phyloP scores from a whole-genome alignment of 2,113 vertebrate genomes.

The Eubucco bourcierii region DNA sequence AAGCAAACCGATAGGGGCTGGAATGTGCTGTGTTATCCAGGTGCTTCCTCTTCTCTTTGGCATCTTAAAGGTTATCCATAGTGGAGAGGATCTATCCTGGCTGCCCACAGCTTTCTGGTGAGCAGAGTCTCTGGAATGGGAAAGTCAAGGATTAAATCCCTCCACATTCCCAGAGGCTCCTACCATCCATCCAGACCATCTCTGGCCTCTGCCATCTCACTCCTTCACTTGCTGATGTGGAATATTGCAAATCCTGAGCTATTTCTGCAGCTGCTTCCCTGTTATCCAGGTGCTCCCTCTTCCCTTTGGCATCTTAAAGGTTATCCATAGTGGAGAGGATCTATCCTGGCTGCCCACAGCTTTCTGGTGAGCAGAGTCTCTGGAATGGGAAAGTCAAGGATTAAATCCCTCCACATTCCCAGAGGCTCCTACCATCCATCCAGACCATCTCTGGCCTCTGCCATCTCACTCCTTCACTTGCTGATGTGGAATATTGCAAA shows the following conservation, averaged over 20 bases:
- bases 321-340: too few relatives aligned
- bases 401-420: background rate
- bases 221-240: background rate
- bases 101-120: background rate
- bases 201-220: background rate
- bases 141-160: conserved; percentile 11
- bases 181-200: background rate
- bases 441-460: background rate
- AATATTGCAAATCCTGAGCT: background rate
- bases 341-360: background rate
- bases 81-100: background rate
- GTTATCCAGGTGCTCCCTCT: too few relatives aligned
- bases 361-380: background rate
- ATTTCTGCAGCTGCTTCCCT: background rate
- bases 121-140: background rate
- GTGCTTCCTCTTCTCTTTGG: background rate
- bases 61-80: background rate
- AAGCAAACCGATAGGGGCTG: background rate
- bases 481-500: background rate
- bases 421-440: background rate
- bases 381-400: conserved; percentile 16
- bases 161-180: background rate
- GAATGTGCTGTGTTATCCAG: background rate
- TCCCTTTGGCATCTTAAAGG: too few relatives aligned
- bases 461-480: background rate